Evolutionary conservation across 2,797 vertebrate genomes (phyloP), one percentile per base, ranked within the genome.

Genomic region (Rhynchotus rufescens): DNA sequence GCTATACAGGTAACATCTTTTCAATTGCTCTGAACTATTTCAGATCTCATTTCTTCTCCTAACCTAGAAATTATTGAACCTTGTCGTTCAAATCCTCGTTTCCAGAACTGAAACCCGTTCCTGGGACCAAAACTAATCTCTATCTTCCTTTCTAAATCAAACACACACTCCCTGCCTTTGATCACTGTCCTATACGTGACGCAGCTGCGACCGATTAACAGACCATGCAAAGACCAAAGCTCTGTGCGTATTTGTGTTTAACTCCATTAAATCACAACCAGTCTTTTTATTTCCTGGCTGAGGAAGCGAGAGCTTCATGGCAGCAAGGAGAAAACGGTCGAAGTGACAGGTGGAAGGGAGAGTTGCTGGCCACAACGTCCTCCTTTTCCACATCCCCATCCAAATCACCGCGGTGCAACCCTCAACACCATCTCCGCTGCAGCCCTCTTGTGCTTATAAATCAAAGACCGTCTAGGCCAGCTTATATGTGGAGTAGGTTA

Each of bases 1-100:
- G 36, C 36, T 36, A 51, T 13, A 54, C 49, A 30, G 74, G 77
- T 45, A 38, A 25, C 6, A 73, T 20, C 67, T 44, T 52, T 65
- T 52, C 82, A 76, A 13, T 32, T 64, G 21, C 52, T 79, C 66
- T n/a, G 67, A 86, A 92, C 42, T 28, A 54, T 75, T 88, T 92
- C 69, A 49, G 52, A 54, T 49, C 49, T 66, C 0, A 26, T 52
- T 76, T 52, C 61, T 61, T 44, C 44, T n/a, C 4, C 60, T 57
- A n/a, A 64, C 25, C 42, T 81, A 57, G 73, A 40, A 69, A 26
- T 64, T 56, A 16, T 16, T 57, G 32, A 80, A 80, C 65, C 21
- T 36, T 30, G 15, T 8, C 61, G 54, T 67, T 36, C 28, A 67
- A 80, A 86, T 52, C 28, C 64, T 16, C 0, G 11, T 12, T 60